Percentiles rank a stretch among this genome's conserved stretches.
These are phyloP conservation scores for Poecile montanus DNA, from an alignment of 2,797 vertebrate genomes.

Conservation along the genomic window DNA sequence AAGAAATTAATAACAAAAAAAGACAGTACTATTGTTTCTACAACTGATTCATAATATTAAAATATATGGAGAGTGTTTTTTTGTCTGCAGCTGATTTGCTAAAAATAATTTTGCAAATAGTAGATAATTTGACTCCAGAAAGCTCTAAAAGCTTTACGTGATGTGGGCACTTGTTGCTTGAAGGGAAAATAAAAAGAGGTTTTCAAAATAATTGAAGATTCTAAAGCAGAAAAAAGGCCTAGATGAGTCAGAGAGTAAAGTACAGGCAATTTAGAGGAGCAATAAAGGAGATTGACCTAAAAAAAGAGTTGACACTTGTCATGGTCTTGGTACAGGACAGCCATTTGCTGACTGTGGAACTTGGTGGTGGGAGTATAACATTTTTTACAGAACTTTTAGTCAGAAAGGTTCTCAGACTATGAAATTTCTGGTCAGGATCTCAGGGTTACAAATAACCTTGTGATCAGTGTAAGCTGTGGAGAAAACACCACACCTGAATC, in stretches of 20 bases:
- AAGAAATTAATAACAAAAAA: neutral
- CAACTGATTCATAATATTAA: neutral
- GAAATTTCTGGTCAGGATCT: neutral
- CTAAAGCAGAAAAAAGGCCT: neutral
- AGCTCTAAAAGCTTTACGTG: neutral
- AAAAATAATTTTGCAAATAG: neutral
- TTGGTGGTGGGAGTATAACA: neutral
- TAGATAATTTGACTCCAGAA: neutral
- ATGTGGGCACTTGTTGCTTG: neutral
- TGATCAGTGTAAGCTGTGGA: neutral
- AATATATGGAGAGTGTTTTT: neutral
- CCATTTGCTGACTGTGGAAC: neutral
- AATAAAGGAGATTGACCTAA: neutral
- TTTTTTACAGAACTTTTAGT: neutral
- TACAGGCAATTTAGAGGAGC: neutral
- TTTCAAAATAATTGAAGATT: neutral
- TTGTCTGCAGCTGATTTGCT: neutral
- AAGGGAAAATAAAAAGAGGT: neutral
- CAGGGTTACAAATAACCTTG: neutral
- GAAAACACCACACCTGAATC: neutral
- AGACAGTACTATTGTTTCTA: neutral
- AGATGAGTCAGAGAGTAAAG: neutral
- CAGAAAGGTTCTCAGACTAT: neutral
- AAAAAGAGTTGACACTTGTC: neutral
- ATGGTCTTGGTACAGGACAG: neutral